Conservation (phyloP, 2,797 vertebrate genomes). For the Pangasius krempfi region DNA sequence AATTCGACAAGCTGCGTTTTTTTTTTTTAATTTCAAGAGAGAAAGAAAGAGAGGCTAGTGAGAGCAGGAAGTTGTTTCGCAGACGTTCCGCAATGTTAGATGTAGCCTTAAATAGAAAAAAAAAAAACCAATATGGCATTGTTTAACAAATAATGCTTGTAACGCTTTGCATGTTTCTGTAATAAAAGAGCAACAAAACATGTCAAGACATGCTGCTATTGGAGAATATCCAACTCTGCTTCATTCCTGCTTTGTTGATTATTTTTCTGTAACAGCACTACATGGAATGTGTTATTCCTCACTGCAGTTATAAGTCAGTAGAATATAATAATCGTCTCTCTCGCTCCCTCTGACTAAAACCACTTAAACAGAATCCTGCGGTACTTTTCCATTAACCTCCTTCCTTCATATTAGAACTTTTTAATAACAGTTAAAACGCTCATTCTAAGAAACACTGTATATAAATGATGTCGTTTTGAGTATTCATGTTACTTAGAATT, state of each 20-base stretch:
- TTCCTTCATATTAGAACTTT: neutral
- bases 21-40: neutral
- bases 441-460: neutral
- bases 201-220: neutral
- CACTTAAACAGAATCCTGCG: neutral
- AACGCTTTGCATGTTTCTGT: neutral
- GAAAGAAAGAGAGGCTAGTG: neutral
- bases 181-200: neutral
- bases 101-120: neutral
- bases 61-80: neutral
- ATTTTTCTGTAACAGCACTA: neutral
- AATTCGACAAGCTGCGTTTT: neutral
- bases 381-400: no score
- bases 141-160: neutral
- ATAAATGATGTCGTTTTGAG: no score
- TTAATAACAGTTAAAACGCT: no score
- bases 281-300: no score
- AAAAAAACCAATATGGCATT: neutral
- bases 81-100: neutral
- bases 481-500: conserved; percentile 5
- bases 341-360: neutral
- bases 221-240: neutral
- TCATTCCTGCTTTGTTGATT: neutral
- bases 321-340: neutral
- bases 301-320: no score